Evolutionary conservation across 2,888 invertebrate species (phyloP).

Genomic region (Anticlea derivata): DNA sequence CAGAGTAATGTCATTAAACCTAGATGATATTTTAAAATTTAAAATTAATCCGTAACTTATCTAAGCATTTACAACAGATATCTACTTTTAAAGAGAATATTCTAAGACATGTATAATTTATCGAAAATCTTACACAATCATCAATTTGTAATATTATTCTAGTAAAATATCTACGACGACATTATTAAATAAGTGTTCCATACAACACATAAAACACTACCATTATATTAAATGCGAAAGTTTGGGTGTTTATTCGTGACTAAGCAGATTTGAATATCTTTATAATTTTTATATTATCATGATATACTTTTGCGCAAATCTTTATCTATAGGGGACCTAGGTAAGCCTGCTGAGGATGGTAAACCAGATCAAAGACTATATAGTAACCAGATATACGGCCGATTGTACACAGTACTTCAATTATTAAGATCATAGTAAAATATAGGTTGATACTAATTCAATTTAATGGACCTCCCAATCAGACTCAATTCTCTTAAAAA

Average conservation of each 20-base stretch:
- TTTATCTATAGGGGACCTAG: too few species aligned
- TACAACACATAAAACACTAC: too few species aligned
- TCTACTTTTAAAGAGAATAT: not conserved
- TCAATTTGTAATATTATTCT: not conserved
- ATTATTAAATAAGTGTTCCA: not conserved
- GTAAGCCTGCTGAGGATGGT: too few species aligned
- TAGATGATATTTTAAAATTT: not conserved
- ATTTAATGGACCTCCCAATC: not conserved
- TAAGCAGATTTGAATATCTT: too few species aligned
- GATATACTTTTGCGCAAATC: too few species aligned
- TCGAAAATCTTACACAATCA: constrained; percentile 7
- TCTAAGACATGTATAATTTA: constrained; percentile 11
- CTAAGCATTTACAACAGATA: constrained; percentile 1
- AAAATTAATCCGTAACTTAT: not conserved
- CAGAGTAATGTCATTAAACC: not conserved
- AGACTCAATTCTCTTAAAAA: not conserved
- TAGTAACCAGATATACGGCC: too few species aligned
- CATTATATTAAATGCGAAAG: too few species aligned
- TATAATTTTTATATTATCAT: too few species aligned
- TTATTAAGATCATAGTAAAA: too few species aligned
- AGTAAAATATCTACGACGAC: not conserved
- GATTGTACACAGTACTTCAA: too few species aligned
- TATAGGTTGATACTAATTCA: not conserved
- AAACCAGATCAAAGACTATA: too few species aligned
- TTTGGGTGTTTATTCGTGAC: too few species aligned